Evolutionary conservation across 2,113 vertebrate species (phyloP).

Genomic region (Microcebus lehilahytsara): DNA sequence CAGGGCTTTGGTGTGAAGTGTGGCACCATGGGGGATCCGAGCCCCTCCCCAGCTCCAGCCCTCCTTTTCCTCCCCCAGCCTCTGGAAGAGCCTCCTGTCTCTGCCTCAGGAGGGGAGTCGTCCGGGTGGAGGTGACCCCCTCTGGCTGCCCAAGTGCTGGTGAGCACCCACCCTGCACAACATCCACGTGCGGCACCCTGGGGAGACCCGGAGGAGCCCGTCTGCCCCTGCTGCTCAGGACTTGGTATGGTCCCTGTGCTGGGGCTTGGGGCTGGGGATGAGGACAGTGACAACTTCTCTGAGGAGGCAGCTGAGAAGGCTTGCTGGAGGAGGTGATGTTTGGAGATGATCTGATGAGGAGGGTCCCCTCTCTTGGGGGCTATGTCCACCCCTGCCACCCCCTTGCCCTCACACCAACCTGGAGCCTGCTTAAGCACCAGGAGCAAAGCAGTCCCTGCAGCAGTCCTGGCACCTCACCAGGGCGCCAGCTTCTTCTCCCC

Average conservation of each 20-base stretch:
- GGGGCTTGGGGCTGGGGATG: accelerated
- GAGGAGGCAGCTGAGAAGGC: not conserved
- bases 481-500: not conserved
- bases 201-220: not conserved
- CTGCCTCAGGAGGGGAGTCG: not conserved
- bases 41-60: not conserved
- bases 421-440: not conserved
- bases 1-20: not conserved
- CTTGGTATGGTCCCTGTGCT: not conserved
- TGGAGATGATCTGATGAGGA: not conserved
- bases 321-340: not conserved
- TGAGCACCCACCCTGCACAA: not conserved
- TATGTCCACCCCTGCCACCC: not conserved
- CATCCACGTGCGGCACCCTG: not conserved
- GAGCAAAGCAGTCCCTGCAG: not conserved
- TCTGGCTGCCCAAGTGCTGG: not conserved
- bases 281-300: not conserved
- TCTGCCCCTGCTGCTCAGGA: too few species aligned
- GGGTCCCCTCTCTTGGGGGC: not conserved
- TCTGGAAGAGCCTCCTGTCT: not conserved
- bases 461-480: not conserved
- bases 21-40: not conserved
- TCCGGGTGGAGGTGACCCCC: not conserved
- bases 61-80: not conserved
- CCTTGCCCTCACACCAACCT: accelerated